Evolutionary conservation across 2,113 vertebrate genomes (phyloP).

Genomic region (Lagopus muta): DNA sequence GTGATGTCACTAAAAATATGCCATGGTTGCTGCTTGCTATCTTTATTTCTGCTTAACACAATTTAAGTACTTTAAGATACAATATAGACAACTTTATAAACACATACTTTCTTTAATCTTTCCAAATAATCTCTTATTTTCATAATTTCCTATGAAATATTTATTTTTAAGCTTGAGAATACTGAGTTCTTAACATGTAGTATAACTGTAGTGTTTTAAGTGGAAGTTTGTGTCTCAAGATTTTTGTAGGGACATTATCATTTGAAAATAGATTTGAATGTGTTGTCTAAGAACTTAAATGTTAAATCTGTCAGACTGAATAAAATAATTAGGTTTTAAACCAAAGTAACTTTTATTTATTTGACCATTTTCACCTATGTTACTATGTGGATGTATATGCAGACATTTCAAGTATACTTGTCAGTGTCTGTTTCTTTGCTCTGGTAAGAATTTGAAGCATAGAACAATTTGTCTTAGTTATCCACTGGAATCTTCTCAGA

Average conservation of each 20-base stretch:
- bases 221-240: too few species aligned
- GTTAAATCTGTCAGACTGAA: background rate
- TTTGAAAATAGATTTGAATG: background rate
- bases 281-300: background rate
- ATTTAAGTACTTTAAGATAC: background rate
- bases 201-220: too few species aligned
- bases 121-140: background rate
- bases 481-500: background rate
- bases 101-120: background rate
- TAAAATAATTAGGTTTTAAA: background rate
- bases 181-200: background rate
- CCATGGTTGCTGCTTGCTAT: too few species aligned
- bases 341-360: background rate
- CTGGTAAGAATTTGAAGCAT: background rate
- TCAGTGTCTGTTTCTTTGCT: background rate
- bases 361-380: background rate
- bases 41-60: too few species aligned
- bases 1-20: too few species aligned
- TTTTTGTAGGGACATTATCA: background rate
- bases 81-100: too few species aligned
- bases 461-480: background rate
- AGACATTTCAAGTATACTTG: rapidly evolving
- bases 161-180: background rate
- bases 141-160: background rate
- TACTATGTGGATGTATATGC: background rate